Evolutionary conservation across 2,113 vertebrate species (phyloP).

Genomic region (Tursiops truncatus): DNA sequence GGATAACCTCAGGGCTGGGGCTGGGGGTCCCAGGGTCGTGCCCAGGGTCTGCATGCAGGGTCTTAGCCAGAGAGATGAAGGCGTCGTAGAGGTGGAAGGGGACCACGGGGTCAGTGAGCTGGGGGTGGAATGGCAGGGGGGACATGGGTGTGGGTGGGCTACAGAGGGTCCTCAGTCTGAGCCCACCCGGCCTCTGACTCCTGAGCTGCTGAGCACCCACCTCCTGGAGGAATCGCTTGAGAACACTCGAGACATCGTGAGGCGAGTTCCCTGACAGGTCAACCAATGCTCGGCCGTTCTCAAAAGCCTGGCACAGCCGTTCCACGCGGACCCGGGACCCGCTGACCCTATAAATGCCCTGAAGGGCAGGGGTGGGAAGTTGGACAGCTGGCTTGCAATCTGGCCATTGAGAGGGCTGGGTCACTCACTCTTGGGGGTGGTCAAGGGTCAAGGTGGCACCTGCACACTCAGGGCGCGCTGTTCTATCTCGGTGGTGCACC

Average conservation of each 20-base stretch:
- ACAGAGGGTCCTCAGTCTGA: neutral
- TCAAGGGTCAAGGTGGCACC: slow-evolving; percentile 79
- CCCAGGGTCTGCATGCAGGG: slow-evolving; percentile 81
- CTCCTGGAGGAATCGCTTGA: slow-evolving; percentile 96
- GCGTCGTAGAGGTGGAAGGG: slow-evolving; percentile 89
- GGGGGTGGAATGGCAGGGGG: slow-evolving; percentile 19
- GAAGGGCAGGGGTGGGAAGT: neutral
- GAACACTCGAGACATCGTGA: slow-evolving; percentile 92
- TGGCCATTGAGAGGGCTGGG: neutral
- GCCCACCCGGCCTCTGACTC: neutral
- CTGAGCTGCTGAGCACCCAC: slow-evolving; percentile 76
- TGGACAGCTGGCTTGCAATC: neutral
- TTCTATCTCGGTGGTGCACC: slow-evolving; percentile 93
- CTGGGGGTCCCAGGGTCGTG: slow-evolving; percentile 34
- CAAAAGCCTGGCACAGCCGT: slow-evolving; percentile 93
- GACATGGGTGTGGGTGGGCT: slow-evolving; percentile 18
- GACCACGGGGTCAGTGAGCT: slow-evolving; percentile 93
- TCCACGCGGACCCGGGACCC: slow-evolving; percentile 93
- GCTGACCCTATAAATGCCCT: slow-evolving; percentile 95
- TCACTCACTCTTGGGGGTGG: neutral
- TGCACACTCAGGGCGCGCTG: slow-evolving; percentile 89
- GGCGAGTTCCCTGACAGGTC: slow-evolving; percentile 93
- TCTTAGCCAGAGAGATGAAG: slow-evolving; percentile 89
- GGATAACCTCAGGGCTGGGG: slow-evolving; percentile 59
- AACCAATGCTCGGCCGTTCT: slow-evolving; percentile 89